These are phyloP conservation scores for Calameuta pallipes DNA, from an alignment of 2,888 invertebrate species.

Conservation along the genomic window DNA sequence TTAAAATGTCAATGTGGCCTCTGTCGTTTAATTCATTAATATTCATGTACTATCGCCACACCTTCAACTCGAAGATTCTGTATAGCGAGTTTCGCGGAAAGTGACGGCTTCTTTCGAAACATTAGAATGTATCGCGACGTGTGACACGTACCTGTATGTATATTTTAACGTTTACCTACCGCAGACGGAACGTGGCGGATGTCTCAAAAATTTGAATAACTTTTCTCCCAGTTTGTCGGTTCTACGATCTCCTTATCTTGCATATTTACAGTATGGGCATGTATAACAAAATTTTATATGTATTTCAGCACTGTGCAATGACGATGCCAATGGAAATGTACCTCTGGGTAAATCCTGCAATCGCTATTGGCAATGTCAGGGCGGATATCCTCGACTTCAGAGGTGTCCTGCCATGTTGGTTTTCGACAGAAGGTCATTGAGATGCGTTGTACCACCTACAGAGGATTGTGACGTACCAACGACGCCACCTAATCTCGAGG, in stretches of 20 bases:
- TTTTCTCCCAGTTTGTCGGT: not conserved
- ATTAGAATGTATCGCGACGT: not conserved
- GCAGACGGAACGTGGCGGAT: not conserved
- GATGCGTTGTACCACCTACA: slow-evolving; percentile 90
- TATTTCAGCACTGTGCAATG: slow-evolving; percentile 86
- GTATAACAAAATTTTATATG: not conserved
- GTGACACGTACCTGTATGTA: not conserved
- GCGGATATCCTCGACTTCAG: slow-evolving; percentile 91
- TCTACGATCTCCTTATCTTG: not conserved
- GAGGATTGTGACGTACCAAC: slow-evolving; percentile 90
- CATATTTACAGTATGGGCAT: not conserved
- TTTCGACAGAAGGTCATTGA: slow-evolving; percentile 83
- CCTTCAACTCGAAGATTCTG: slow-evolving; percentile 32
- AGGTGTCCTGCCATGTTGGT: slow-evolving; percentile 92
- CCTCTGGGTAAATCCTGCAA: slow-evolving; percentile 93
- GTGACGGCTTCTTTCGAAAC: slow-evolving; percentile 25
- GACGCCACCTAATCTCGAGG: slow-evolving; percentile 71
- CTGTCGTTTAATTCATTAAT: slow-evolving; percentile 42
- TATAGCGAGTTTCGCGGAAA: slow-evolving; percentile 23
- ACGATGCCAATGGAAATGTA: slow-evolving; percentile 91
- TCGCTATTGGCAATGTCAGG: slow-evolving; percentile 94
- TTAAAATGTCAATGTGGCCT: slow-evolving; percentile 38
- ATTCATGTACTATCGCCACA: slow-evolving; percentile 48
- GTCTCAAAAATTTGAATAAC: slow-evolving; percentile 2
- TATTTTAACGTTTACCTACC: not conserved